phyloP scores from a whole-genome alignment of 1,140 invertebrate species.

The Cydia splendana region DNA sequence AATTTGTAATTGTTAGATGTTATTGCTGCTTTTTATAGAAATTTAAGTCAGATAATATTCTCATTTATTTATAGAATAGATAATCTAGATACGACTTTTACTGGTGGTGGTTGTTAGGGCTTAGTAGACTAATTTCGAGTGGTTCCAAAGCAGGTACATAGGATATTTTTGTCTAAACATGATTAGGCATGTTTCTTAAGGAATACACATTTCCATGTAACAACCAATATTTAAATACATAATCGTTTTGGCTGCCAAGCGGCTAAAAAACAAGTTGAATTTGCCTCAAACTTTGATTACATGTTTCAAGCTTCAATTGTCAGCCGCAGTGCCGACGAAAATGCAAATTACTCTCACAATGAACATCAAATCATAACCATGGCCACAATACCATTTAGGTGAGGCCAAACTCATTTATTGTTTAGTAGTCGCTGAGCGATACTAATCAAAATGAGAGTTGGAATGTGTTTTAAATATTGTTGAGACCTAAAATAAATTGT shows the following conservation, averaged over 20 bases:
- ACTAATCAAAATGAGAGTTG: neutral
- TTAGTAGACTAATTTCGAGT: no score
- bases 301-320: conserved; percentile 41
- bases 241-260: neutral
- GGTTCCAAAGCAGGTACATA: no score
- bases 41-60: no score
- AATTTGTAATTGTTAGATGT: no score
- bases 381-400: conserved; percentile 46
- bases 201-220: no score
- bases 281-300: conserved; percentile 16
- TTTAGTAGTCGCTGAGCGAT: neutral
- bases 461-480: neutral
- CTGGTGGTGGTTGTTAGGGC: no score
- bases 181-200: no score
- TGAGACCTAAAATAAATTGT: neutral
- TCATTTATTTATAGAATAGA: no score
- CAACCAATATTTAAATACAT: no score
- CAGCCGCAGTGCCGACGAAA: conserved; percentile 45
- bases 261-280: neutral
- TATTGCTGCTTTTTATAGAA: no score
- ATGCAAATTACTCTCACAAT: conserved; percentile 62
- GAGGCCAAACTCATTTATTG: conserved; percentile 51
- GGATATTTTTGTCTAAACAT: no score
- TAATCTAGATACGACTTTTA: no score
- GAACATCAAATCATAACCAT: conserved; percentile 54